These are phyloP conservation scores for Drosophila santomea DNA, from an alignment of 1,140 invertebrate species.

Conservation along the genomic window DNA sequence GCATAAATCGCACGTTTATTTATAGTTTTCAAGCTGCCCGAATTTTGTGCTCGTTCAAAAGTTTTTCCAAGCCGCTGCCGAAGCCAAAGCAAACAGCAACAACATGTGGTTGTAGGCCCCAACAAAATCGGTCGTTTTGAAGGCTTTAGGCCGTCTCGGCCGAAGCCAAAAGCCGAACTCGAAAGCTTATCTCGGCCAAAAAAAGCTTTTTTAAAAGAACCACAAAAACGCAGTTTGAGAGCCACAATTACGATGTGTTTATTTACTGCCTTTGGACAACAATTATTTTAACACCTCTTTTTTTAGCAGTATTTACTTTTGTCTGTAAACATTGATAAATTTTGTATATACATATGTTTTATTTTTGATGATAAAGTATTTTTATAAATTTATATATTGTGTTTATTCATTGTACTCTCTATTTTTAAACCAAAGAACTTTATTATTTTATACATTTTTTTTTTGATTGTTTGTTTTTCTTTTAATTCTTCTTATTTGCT, in stretches of 20 bases:
- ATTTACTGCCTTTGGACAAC: neutral
- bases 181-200: conserved; percentile 39
- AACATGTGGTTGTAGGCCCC: conserved; percentile 5
- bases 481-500: neutral
- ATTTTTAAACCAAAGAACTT: too few relatives aligned
- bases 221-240: conserved; percentile 39
- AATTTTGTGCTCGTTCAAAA: conserved; percentile 49
- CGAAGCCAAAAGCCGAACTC: conserved; percentile 26
- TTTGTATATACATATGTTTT: too few relatives aligned
- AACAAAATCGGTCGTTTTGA: conserved; percentile 42
- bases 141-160: conserved; percentile 65
- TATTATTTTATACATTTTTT: too few relatives aligned
- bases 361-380: too few relatives aligned
- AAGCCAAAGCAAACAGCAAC: conserved; percentile 42
- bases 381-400: too few relatives aligned
- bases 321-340: neutral
- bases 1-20: conserved; percentile 79
- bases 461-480: neutral
- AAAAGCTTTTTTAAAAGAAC: conserved; percentile 41
- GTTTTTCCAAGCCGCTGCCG: conserved; percentile 64
- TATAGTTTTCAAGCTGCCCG: conserved; percentile 75
- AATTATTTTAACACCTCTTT: neutral
- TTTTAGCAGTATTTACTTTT: neutral
- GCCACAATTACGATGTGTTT: neutral
- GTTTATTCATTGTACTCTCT: too few relatives aligned